A percentile compares a stretch with the other conserved stretches of the same genome.
phyloP scores from a whole-genome alignment of 2,797 vertebrate species.

The Mormyrops attenuatus region DNA sequence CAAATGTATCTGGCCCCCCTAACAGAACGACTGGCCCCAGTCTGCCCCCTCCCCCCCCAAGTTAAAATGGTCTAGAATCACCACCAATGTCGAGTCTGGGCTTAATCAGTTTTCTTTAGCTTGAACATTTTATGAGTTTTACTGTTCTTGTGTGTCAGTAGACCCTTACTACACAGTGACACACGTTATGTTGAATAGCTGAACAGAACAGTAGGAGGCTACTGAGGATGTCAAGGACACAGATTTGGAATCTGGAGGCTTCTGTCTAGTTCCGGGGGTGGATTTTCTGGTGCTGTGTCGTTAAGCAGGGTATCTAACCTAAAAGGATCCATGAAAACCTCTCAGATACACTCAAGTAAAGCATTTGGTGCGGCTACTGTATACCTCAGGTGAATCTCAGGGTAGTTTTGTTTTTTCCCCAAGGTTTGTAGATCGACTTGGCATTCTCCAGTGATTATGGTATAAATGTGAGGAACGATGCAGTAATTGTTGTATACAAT shows the following conservation, averaged over 20 bases:
- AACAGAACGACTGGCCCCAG: not conserved
- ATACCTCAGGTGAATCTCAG: not conserved
- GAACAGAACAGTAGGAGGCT: not conserved
- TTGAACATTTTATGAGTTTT: not conserved
- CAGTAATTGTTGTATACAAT: not conserved
- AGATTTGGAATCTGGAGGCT: not conserved
- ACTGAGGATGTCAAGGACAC: not conserved
- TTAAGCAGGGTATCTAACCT: not conserved
- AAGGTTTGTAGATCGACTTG: not conserved
- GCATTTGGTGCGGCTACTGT: not conserved
- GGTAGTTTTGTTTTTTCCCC: not conserved
- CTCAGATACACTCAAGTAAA: not conserved
- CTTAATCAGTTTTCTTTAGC: not conserved
- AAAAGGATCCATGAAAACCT: not conserved
- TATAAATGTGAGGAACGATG: not conserved
- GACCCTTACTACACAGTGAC: not conserved
- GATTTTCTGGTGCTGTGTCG: not conserved
- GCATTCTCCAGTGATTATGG: not conserved
- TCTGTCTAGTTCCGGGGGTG: not conserved
- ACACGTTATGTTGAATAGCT: not conserved
- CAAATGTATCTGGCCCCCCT: not conserved
- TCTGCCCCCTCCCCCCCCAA: too few species aligned
- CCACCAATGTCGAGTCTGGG: not conserved
- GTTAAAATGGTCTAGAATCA: not conserved
- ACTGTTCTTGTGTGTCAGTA: not conserved